A percentile compares a stretch with the other conserved stretches of the same genome.
These are phyloP conservation scores for Baryphthengus martii DNA, from an alignment of 2,113 vertebrate species.

Conservation along the genomic window DNA sequence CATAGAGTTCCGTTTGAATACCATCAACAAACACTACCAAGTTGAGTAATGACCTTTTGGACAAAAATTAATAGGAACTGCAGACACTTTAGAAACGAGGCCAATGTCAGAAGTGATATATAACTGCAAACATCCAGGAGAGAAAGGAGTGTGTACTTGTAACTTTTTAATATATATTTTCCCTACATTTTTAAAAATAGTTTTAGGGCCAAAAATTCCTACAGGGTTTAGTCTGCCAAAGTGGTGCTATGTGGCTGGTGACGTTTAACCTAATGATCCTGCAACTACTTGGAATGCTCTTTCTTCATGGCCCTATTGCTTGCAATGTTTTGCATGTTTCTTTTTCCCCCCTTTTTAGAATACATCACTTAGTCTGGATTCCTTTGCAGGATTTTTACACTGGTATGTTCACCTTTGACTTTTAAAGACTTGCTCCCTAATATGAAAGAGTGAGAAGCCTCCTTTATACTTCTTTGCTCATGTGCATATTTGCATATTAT, in stretches of 20 bases:
- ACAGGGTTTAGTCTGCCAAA: background rate
- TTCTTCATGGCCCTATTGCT: background rate
- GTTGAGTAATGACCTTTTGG: background rate
- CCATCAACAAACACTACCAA: background rate
- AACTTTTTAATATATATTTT: background rate
- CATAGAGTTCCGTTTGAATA: background rate
- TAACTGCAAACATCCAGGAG: background rate
- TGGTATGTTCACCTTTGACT: background rate
- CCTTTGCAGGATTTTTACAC: background rate
- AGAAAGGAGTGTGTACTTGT: background rate
- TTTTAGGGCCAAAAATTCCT: background rate
- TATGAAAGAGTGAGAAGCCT: background rate
- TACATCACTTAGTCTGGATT: background rate
- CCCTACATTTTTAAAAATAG: background rate
- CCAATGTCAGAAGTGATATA: background rate
- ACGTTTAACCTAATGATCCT: background rate
- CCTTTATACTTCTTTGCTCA: background rate
- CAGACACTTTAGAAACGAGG: background rate
- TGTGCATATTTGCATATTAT: background rate
- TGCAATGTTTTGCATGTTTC: background rate
- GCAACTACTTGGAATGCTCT: background rate
- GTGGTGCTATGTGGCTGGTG: background rate
- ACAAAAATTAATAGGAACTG: background rate
- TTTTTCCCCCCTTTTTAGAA: accelerated
- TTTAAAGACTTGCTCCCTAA: background rate